Conservation (phyloP, 1,140 invertebrate species). For the Lordiphosa mommai region DNA sequence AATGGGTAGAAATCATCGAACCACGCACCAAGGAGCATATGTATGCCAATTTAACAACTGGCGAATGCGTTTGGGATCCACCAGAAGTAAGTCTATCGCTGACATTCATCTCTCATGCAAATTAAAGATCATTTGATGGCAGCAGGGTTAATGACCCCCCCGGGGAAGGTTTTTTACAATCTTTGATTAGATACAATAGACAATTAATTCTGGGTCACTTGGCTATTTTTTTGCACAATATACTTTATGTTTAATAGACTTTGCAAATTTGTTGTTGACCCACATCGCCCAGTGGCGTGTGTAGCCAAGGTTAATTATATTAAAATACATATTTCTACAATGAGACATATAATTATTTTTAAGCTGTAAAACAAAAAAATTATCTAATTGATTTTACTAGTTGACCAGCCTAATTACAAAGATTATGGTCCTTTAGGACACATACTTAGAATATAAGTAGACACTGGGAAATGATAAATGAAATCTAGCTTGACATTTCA, state of each 20-base stretch:
- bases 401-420: not conserved
- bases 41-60: slow-evolving; percentile 98
- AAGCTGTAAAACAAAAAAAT: not conserved
- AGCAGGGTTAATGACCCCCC: slow-evolving; percentile 13
- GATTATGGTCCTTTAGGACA: too few relatives aligned
- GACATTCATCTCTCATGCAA: not conserved
- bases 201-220: slow-evolving; percentile 47
- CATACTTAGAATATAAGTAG: too few relatives aligned
- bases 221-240: slow-evolving; percentile 27
- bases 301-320: slow-evolving; percentile 70
- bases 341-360: not conserved
- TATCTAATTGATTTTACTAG: not conserved
- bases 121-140: not conserved
- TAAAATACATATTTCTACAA: slow-evolving; percentile 29
- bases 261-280: slow-evolving; percentile 54
- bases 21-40: slow-evolving; percentile 98
- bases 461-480: too few relatives aligned
- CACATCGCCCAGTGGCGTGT: slow-evolving; percentile 61
- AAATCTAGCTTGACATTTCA: too few relatives aligned
- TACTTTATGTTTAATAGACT: slow-evolving; percentile 26
- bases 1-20: slow-evolving; percentile 99
- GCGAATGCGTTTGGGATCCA: slow-evolving; percentile 98
- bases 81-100: slow-evolving; percentile 83
- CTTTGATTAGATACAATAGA: slow-evolving; percentile 33
- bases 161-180: not conserved